phyloP scores from a whole-genome alignment of 2,113 vertebrate species.

The Nipponia nippon region DNA sequence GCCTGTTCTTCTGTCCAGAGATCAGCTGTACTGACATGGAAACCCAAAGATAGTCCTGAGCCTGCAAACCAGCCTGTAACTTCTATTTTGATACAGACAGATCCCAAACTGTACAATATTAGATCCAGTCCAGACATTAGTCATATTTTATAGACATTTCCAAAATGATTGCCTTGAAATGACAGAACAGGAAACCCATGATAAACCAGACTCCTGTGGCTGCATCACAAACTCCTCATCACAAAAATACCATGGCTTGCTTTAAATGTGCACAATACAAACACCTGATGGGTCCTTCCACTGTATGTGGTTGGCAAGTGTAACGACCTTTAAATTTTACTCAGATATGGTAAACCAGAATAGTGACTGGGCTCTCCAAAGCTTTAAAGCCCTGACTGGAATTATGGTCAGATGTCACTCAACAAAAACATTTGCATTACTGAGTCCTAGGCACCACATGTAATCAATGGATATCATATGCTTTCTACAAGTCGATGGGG shows the following conservation, averaged over 20 bases:
- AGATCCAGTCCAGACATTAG: not conserved
- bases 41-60: not conserved
- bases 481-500: not conserved
- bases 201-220: not conserved
- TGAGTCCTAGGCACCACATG: not conserved
- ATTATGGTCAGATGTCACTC: not conserved
- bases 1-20: not conserved
- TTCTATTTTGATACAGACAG: not conserved
- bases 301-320: not conserved
- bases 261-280: not conserved
- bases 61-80: not conserved
- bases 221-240: not conserved
- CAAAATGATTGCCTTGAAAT: not conserved
- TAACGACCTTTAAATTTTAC: not conserved
- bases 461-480: not conserved
- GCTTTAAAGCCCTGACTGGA: not conserved
- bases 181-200: not conserved
- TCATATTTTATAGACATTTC: not conserved
- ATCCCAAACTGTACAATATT: not conserved
- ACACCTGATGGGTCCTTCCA: accelerated
- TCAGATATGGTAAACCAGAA: not conserved
- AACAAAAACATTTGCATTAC: not conserved
- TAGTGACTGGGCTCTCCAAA: not conserved
- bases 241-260: not conserved
- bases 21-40: not conserved